Evolutionary conservation across 2,113 vertebrate genomes (phyloP), one percentile per base, ranked within the genome.

Genomic region (Aphelocoma coerulescens): DNA sequence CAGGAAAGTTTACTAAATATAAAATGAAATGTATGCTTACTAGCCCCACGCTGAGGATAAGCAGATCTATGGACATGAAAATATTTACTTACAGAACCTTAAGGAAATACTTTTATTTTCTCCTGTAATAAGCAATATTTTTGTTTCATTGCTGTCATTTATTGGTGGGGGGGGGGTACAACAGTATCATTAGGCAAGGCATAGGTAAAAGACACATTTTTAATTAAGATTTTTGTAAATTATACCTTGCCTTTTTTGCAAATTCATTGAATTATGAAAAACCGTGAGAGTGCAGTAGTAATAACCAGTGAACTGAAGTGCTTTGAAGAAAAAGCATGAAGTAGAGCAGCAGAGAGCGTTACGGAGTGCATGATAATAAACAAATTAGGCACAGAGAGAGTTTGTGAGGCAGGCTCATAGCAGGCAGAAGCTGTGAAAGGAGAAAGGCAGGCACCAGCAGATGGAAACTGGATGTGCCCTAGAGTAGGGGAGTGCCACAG

Each of bases 401-500:
- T 28, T 57, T 39, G 57, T 27, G 66, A 85, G 35, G 57, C 20
- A 61, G 66, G 63, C 30, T 93, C 22, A 23, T 4, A 61, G 79
- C 67, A 80, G 30, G 37, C 3, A 4, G 2, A 0, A 39, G 18
- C n/a, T 35, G 24, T 23, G 32, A 58, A 46, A 67, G 43, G 59
- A 77, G 59, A 84, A 84, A 80, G 24, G 39, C 51, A 92, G 69
- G 44, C 0, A 3, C 32, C 39, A 71, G 22, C 2, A 2, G 55
- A 49, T 30, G 26, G 55, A 80, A 91, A 59, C 2, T 68, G 37
- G 43, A 74, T 13, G 46, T n/a, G n/a, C 23, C 68, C 41, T 26
- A 1, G 39, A 16, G 20, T 3, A 72, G 0, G 1, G 12, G n/a
- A 62, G 30, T 12, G 14, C 35, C 63, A 49, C 13, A 13, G 58